A percentile compares a stretch with the other conserved stretches of the same genome.
Conservation (phyloP, 2,113 vertebrate genomes). For the Lepus timidus region DNA sequence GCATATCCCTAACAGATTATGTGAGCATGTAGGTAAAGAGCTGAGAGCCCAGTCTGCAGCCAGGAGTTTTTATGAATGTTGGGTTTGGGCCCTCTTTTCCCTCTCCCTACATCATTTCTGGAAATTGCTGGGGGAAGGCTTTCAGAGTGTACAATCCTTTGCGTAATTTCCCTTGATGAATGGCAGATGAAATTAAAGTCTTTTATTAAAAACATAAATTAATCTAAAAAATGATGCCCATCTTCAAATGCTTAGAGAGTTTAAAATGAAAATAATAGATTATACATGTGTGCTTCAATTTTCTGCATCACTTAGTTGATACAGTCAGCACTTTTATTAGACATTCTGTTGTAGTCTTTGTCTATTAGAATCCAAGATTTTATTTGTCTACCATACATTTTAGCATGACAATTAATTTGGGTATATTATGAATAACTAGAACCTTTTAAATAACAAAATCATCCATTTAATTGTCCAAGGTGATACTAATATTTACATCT, state of each 20-base stretch:
- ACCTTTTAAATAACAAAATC: not conserved
- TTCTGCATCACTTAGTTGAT: not conserved
- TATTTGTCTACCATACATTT: not conserved
- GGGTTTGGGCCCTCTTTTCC: no score
- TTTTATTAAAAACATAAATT: not conserved
- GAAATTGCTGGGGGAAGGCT: no score
- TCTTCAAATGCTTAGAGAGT: not conserved
- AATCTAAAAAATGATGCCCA: not conserved
- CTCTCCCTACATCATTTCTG: no score
- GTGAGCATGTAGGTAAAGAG: no score
- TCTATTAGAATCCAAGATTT: not conserved
- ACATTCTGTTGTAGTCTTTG: not conserved
- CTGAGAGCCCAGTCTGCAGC: no score
- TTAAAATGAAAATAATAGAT: constrained; percentile 11
- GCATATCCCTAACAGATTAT: no score
- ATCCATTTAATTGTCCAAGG: not conserved
- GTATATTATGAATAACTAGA: not conserved
- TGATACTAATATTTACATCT: not conserved
- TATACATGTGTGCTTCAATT: not conserved
- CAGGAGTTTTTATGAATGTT: no score
- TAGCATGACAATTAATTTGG: not conserved
- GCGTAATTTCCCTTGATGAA: no score
- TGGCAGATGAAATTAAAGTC: no score
- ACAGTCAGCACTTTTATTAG: not conserved
- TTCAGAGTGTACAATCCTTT: no score